Base-by-base conservation (phyloP, 2,113 vertebrate species). In the Phainopepla nitens region DNA sequence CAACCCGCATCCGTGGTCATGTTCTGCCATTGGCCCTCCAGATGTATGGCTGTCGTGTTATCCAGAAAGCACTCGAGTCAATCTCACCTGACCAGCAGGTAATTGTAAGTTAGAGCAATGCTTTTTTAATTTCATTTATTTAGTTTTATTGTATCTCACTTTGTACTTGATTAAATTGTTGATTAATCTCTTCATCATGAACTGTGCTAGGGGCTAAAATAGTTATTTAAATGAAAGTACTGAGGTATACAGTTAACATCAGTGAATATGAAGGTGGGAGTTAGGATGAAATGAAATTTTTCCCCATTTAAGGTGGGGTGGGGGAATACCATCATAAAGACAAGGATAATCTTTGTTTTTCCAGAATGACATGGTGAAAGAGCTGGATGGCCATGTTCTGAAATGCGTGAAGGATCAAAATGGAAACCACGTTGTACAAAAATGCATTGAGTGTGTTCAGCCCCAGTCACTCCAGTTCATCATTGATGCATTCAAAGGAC, bases 361-460 rank as follows among this genome's bases (percentile, higher is more conserved):
- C 24, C 96, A 99, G 99, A 99, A 98, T 66, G 99, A 99, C 97
- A 99, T 99, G 97, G 99, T 99, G 49, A 99, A 98, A 39, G 99
- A 99, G 93, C 93, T 99, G 76, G 99, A 99, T 82, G 99, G 99
- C n/a, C 99, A 99, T 39, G 99, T 99, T 71, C 98, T 99, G 77
- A 99, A 99, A 96, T 99, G 99, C 77, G 99, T 99, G 89, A 99
- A 99, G 97, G 99, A 99, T 97, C 99, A 99, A 97, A 99, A 99
- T 73, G 99, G 99, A 89, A 99, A 99, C 97, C 99, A 99, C 8
- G 99, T 99, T 79, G 99, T 99, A n/a, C 99, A 99, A 90, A 99
- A 99, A 94, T 99, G 99, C 81, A 99, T 99, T 13, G 99, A 99
- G 96, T 99, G 99, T 95, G 99, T 99, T 89, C 99, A 99, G 68